These are phyloP conservation scores for Scaptomyza pallida DNA, from an alignment of 1,140 invertebrate genomes.

Conservation along the genomic window DNA sequence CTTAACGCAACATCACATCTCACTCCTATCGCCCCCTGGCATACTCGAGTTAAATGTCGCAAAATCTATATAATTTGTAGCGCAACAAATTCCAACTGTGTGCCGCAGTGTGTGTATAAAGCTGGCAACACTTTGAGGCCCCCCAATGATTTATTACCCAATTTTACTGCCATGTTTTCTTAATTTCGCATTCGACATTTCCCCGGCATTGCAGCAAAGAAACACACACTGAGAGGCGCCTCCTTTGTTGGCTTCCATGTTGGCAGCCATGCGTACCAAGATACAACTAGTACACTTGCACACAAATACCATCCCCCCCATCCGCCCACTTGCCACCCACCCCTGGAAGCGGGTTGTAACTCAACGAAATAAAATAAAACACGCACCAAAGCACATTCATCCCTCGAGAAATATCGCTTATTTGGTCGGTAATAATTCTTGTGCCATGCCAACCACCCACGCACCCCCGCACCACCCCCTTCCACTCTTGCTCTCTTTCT, in stretches of 20 bases:
- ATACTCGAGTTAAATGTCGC: slow-evolving; percentile 27
- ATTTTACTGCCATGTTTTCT: slow-evolving; percentile 83
- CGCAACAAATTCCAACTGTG: slow-evolving; percentile 69
- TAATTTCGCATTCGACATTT: slow-evolving; percentile 83
- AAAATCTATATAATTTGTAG: slow-evolving; percentile 77
- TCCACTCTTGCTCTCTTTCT: not conserved
- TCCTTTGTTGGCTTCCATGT: slow-evolving; percentile 47
- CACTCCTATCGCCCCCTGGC: not conserved
- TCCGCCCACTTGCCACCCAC: slow-evolving; percentile 4
- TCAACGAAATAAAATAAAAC: slow-evolving; percentile 84
- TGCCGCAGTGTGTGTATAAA: slow-evolving; percentile 24
- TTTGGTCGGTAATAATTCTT: slow-evolving; percentile 84
- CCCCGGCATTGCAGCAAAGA: slow-evolving; percentile 38
- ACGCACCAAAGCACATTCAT: slow-evolving; percentile 84
- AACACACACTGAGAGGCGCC: too few relatives aligned
- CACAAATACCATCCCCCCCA: slow-evolving; percentile 10
- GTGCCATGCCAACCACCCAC: slow-evolving; percentile 35
- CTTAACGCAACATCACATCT: not conserved
- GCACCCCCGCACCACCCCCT: not conserved
- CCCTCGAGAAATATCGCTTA: slow-evolving; percentile 84
- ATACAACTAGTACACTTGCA: slow-evolving; percentile 41
- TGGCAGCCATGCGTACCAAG: slow-evolving; percentile 69
- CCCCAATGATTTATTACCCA: slow-evolving; percentile 80
- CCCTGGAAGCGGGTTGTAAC: slow-evolving; percentile 73
- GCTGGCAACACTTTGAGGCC: slow-evolving; percentile 74